Evolutionary conservation across 2,888 invertebrate genomes (phyloP), one percentile per base, ranked within the genome.

Genomic region (Hofmannophila pseudospretella): DNA sequence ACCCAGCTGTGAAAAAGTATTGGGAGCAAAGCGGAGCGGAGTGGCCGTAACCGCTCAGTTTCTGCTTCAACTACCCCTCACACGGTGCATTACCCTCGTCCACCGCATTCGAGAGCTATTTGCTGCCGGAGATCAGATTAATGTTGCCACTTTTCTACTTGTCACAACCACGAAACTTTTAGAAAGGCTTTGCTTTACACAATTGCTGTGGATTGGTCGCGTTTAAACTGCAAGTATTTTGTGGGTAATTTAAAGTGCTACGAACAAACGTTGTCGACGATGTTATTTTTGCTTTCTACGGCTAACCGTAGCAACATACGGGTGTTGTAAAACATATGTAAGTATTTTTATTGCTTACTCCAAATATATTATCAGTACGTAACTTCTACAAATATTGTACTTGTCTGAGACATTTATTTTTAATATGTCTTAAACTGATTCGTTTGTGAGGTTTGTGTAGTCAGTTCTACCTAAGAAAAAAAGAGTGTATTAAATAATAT

Each of bases 91-190:
- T 84, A 80, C 73, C 74, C 77, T 66, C 77, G 72, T 71, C 75
- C 73, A 70, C 78, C 77, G 73, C 77, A 76, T 76, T 77, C 68
- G 73, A 76, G 77, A 78, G 74, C 80, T 78, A 75, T 79, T 80
- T 72, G 72, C 75, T 70, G 69, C 68, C 67, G 67, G 72, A 67
- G 73, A 82, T 80, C 80, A 81, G 80, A 84, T 85, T 84, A 81
- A 84, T 84, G 81, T 76, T 70, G 68, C 77, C 79, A 84, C 80
- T 84, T 84, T 81, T 80, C 72, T 76, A 70, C 79, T 74, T 76
- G 78, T 79, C 75, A 66, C 64, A 63, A 68, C 73, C 77, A 70
- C 67, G 50, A 64, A 70, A 67, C 64, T 67, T 64, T 53, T 51
- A 46, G 42, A 41, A 46, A 39, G 44, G 50, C 44, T 46, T n/a